Conservation (phyloP, 2,888 invertebrate species). For the Sisyra nigra region DNA sequence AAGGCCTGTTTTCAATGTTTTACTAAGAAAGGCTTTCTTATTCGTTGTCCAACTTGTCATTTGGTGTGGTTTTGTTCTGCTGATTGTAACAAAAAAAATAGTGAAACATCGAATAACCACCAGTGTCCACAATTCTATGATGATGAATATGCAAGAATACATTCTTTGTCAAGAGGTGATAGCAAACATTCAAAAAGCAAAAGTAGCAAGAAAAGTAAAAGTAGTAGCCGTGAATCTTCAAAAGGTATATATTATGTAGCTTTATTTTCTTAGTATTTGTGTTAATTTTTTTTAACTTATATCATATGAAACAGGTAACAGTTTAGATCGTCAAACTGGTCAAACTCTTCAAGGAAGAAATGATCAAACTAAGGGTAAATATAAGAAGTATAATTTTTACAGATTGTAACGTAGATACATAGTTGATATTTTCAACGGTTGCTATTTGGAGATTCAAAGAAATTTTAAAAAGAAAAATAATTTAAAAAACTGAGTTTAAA, state of each 20-base stretch:
- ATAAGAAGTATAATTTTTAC: no score
- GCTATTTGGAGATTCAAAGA: no score
- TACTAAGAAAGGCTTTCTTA: conserved; percentile 15
- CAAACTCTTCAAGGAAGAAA: no score
- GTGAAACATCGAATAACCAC: conserved; percentile 14
- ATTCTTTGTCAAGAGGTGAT: neutral
- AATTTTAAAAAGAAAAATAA: no score
- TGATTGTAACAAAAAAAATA: conserved; percentile 19
- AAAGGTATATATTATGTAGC: neutral
- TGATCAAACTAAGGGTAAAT: no score
- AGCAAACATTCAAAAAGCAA: neutral
- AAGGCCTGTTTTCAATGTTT: conserved; percentile 23
- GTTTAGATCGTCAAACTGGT: no score
- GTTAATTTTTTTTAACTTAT: no score
- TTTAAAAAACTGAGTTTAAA: no score
- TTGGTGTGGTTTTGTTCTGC: conserved; percentile 22
- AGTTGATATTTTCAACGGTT: no score
- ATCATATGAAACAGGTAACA: no score
- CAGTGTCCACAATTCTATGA: conserved; percentile 15
- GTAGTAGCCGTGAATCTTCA: neutral
- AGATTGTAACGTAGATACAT: no score
- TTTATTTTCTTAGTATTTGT: no score
- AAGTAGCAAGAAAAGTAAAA: neutral
- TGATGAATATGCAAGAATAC: conserved; percentile 9
- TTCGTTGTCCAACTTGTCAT: conserved; percentile 21